Percentiles rank a stretch among this genome's conserved stretches.
Evolutionary conservation across 2,888 invertebrate genomes (phyloP).

Genomic region (Dasysyrphus tricinctus): DNA sequence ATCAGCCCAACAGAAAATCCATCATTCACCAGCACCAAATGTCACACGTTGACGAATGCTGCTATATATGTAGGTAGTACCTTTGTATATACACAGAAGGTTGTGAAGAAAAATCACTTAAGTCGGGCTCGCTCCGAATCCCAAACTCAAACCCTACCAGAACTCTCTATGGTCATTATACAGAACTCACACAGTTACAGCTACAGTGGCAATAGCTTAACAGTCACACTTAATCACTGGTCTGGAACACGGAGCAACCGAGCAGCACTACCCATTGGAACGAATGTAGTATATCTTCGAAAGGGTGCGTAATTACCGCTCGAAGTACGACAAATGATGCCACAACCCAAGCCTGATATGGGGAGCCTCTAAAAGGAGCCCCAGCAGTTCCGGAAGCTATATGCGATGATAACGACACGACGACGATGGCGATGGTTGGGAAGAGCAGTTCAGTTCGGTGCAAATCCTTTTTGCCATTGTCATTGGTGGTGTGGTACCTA

Average conservation of each 20-base stretch:
- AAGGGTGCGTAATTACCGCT: conserved; percentile 75
- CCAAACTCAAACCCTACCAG: not conserved
- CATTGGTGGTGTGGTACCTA: conserved; percentile 22
- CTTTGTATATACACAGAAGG: conserved; percentile 17
- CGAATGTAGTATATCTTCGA: conserved; percentile 51
- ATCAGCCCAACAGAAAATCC: conserved; percentile 61
- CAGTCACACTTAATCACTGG: conserved; percentile 69
- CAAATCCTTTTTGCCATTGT: conserved; percentile 31
- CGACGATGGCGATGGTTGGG: conserved; percentile 27
- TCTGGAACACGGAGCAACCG: conserved; percentile 39
- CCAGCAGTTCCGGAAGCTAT: conserved; percentile 51
- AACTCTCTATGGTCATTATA: conserved; percentile 13
- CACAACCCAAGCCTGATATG: conserved; percentile 45
- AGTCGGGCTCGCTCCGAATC: conserved; percentile 22
- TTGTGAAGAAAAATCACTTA: conserved; percentile 72
- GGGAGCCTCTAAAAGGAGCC: conserved; percentile 8
- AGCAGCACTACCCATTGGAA: conserved; percentile 23
- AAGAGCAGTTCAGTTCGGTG: conserved; percentile 5
- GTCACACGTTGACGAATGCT: conserved; percentile 67
- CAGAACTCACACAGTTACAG: not conserved
- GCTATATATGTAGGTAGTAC: not conserved
- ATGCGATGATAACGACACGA: conserved; percentile 31
- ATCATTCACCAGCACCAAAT: conserved; percentile 67
- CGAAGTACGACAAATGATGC: conserved; percentile 75
- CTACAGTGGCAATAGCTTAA: conserved; percentile 1